Conservation (phyloP, 1,140 invertebrate species). For the Anoplophora glabripennis region DNA sequence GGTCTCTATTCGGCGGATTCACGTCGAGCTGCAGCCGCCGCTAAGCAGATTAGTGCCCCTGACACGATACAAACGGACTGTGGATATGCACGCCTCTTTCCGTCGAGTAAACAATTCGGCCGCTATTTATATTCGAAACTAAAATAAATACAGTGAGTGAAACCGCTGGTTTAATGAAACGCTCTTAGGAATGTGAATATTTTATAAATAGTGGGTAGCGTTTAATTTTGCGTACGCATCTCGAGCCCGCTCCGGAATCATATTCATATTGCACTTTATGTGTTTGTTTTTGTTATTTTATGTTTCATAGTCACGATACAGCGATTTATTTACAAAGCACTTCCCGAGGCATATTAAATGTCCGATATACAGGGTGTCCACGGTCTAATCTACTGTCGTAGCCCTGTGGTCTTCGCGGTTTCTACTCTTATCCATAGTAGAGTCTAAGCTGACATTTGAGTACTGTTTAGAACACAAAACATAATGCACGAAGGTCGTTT, state of each 20-base stretch:
- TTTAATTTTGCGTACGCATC: background rate
- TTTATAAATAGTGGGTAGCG: slow-evolving; percentile 9
- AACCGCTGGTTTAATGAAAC: slow-evolving; percentile 7
- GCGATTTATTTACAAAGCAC: background rate
- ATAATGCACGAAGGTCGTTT: no score
- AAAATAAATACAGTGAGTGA: slow-evolving; percentile 5
- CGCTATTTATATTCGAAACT: background rate
- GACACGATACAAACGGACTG: background rate
- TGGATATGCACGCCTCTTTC: background rate
- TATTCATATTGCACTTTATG: background rate
- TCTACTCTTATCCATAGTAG: no score
- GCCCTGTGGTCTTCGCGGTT: no score
- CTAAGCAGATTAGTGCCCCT: background rate
- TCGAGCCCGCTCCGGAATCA: background rate
- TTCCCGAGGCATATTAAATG: background rate
- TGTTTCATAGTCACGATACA: background rate
- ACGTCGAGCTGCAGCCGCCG: background rate
- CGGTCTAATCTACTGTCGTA: no score
- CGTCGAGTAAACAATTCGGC: background rate
- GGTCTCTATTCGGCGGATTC: slow-evolving; percentile 1
- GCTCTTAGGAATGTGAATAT: slow-evolving; percentile 6
- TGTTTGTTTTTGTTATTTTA: background rate
- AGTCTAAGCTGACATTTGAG: no score
- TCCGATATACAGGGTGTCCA: background rate
- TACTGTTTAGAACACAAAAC: no score